These are phyloP conservation scores for Lepus townsendii DNA, from an alignment of 2,797 vertebrate species.

Conservation along the genomic window DNA sequence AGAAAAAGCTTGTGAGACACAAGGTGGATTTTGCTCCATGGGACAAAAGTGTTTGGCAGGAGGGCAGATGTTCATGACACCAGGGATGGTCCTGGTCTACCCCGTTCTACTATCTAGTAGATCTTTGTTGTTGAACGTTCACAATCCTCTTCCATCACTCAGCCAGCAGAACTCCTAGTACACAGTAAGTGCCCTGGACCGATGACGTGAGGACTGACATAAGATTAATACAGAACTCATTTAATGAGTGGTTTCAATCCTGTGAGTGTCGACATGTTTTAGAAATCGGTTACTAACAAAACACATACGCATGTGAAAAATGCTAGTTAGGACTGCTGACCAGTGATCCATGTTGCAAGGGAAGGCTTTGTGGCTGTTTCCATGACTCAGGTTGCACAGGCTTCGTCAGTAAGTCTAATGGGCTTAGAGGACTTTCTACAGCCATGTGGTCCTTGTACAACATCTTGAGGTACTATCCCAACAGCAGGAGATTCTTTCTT, in stretches of 20 bases:
- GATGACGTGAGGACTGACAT: conserved; percentile 39
- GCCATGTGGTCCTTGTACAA: too few relatives aligned
- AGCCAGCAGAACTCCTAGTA: background rate
- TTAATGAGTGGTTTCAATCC: background rate
- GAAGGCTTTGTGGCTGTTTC: background rate
- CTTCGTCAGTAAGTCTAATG: background rate
- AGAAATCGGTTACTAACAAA: background rate
- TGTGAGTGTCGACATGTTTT: background rate
- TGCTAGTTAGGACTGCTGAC: background rate
- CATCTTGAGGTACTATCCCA: background rate
- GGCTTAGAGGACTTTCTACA: background rate
- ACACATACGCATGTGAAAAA: background rate
- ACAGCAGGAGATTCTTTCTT: background rate
- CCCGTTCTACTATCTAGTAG: background rate
- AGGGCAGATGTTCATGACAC: background rate
- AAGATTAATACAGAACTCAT: background rate
- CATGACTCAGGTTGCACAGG: background rate
- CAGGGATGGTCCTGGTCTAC: background rate
- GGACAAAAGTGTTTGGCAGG: background rate
- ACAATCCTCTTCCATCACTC: conserved; percentile 58
- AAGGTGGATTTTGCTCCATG: background rate
- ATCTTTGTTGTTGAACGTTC: conserved; percentile 3
- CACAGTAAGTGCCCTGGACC: conserved; percentile 1
- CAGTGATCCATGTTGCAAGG: background rate
- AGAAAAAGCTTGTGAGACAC: background rate